These are phyloP conservation scores for Tragelaphus oryx DNA, from an alignment of 2,797 vertebrate species.

Conservation along the genomic window DNA sequence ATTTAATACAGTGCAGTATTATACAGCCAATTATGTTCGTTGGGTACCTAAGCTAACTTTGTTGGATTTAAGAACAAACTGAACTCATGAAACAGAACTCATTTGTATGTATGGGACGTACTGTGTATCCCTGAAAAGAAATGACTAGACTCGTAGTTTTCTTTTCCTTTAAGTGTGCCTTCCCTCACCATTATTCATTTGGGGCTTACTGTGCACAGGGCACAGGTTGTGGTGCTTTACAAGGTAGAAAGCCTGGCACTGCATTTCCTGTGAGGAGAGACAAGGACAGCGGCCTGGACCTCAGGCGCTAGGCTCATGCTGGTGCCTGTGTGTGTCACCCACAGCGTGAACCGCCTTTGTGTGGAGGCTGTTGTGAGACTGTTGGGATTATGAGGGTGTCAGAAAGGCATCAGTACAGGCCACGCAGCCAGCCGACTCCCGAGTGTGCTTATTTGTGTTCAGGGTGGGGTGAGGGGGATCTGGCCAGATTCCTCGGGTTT, in stretches of 20 bases:
- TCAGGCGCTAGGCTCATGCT: rapidly evolving
- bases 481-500: slow-evolving; percentile 75
- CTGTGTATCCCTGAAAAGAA: not conserved
- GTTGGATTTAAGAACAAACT: not conserved
- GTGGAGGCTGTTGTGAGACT: not conserved
- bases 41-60: not conserved
- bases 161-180: not conserved
- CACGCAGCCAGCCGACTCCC: slow-evolving; percentile 46
- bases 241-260: not conserved
- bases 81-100: not conserved
- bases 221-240: not conserved
- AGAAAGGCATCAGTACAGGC: not conserved
- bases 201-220: not conserved
- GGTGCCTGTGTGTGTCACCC: too few relatives aligned
- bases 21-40: not conserved
- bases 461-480: slow-evolving; percentile 64
- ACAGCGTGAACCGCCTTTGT: not conserved
- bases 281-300: not conserved
- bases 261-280: not conserved
- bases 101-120: not conserved
- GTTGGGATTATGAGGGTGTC: not conserved
- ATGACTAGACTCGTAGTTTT: not conserved
- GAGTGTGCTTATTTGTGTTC: slow-evolving; percentile 78
- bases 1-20: not conserved
- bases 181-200: not conserved